Evolutionary conservation across 2,797 vertebrate genomes (phyloP).

Genomic region (Phoebastria nigripes): DNA sequence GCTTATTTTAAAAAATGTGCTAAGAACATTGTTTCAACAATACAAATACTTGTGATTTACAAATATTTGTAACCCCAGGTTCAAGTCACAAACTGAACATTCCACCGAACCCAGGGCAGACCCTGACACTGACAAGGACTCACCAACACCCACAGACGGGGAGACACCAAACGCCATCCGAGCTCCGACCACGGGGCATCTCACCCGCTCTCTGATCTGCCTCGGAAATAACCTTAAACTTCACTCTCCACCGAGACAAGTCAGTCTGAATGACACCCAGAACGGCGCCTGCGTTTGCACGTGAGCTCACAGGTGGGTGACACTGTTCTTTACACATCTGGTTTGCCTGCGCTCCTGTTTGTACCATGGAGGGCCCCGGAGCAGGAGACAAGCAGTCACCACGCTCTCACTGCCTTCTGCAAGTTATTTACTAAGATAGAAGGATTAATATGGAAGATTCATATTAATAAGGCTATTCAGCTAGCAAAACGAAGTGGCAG

Average conservation of each 20-base stretch:
- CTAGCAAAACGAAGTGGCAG: neutral
- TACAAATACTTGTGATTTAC: neutral
- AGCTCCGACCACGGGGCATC: neutral
- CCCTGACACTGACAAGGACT: neutral
- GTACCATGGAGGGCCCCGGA: neutral
- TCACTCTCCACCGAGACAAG: neutral
- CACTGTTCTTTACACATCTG: neutral
- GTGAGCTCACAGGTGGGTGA: accelerated
- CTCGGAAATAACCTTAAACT: neutral
- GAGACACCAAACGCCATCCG: neutral
- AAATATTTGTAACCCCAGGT: neutral
- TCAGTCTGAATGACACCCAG: neutral
- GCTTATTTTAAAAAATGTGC: neutral
- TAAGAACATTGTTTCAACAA: neutral
- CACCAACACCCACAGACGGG: accelerated
- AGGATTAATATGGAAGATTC: neutral
- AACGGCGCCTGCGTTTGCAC: accelerated
- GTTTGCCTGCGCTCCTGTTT: too few species aligned
- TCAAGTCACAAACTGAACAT: neutral
- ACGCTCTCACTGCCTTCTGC: neutral
- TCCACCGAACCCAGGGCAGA: neutral
- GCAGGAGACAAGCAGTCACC: neutral
- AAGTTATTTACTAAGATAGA: neutral
- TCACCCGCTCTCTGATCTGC: neutral
- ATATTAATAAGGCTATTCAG: neutral